Conservation (phyloP, 23 tunicate genomes). For the Ascidia mentula region DNA sequence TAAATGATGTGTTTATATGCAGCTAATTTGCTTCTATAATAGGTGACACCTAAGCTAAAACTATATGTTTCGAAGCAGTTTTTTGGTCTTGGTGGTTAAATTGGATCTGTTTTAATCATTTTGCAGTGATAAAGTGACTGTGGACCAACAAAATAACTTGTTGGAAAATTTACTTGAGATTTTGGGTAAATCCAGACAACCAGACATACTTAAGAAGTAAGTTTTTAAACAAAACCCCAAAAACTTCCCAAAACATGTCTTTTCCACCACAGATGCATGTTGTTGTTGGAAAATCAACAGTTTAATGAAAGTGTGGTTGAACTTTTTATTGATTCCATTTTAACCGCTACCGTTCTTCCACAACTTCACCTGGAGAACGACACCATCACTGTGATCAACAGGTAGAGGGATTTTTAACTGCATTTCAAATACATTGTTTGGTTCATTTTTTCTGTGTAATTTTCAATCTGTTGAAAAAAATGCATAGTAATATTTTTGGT, state of each 20-base stretch:
- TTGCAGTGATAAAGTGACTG: not conserved
- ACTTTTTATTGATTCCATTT: not conserved
- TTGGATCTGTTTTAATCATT: no score
- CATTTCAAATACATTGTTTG: no score
- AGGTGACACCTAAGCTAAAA: no score
- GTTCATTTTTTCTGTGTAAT: no score
- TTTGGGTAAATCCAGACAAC: not conserved
- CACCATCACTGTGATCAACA: not conserved
- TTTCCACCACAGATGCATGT: not conserved
- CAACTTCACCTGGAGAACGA: not conserved
- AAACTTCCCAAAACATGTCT: no score
- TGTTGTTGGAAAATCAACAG: not conserved
- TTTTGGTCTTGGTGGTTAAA: not conserved
- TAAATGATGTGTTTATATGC: no score
- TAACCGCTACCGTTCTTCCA: not conserved
- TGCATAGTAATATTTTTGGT: no score
- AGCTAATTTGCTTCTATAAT: no score
- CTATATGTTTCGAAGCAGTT: not conserved
- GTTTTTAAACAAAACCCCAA: no score
- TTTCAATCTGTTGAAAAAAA: no score
- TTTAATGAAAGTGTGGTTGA: conserved; percentile 1
- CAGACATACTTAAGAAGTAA: not conserved
- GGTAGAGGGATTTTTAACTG: no score
- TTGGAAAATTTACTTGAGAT: not conserved
- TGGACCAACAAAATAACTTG: not conserved